These are phyloP conservation scores for Cygnus buccinator DNA, from an alignment of 2,113 vertebrate species.

Conservation along the genomic window DNA sequence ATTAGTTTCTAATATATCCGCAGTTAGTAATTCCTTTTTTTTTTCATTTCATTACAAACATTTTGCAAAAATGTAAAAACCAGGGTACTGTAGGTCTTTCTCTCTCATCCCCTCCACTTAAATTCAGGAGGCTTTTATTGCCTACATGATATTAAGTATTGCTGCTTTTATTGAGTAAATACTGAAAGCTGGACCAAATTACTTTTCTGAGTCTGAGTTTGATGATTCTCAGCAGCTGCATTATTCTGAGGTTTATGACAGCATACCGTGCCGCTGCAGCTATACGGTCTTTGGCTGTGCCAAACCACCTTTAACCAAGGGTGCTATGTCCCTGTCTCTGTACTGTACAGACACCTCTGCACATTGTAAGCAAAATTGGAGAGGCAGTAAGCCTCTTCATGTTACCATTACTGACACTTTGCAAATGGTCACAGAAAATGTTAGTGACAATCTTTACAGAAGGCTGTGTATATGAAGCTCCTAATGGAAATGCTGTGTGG, in stretches of 20 bases:
- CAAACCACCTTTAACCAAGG: not conserved
- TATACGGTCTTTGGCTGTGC: not conserved
- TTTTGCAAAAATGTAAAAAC: not conserved
- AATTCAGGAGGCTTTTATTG: not conserved
- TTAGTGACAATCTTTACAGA: not conserved
- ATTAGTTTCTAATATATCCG: not conserved
- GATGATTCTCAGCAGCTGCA: not conserved
- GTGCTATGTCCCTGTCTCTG: not conserved
- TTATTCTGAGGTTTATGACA: not conserved
- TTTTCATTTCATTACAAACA: not conserved
- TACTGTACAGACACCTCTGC: not conserved
- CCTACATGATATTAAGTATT: not conserved
- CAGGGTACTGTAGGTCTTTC: not conserved
- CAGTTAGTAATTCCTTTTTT: not conserved
- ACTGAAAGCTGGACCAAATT: not conserved
- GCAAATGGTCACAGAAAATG: not conserved
- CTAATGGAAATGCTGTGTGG: not conserved
- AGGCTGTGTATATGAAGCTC: not conserved
- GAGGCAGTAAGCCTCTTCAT: not conserved
- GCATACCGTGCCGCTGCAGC: not conserved
- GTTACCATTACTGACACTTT: not conserved
- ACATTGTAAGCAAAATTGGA: not conserved
- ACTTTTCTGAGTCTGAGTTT: not conserved
- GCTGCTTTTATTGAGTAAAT: not conserved
- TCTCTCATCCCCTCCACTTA: not conserved